Conservation (phyloP, 2,797 vertebrate genomes). For the Champsocephalus esox region DNA sequence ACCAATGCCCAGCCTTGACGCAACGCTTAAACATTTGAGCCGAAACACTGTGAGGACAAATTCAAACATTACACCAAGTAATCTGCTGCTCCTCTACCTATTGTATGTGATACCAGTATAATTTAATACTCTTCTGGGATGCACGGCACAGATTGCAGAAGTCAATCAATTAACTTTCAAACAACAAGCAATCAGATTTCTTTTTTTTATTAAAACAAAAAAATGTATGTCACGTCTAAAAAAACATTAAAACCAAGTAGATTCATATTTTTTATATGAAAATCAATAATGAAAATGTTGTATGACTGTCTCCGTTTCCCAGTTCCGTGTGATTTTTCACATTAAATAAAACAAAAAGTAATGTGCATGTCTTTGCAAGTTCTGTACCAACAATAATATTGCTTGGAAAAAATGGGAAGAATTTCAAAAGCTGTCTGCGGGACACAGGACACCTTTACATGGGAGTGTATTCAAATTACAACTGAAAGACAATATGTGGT, state of each 20-base stretch:
- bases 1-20: not conserved
- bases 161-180: constrained; percentile 10
- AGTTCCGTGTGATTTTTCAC: no score
- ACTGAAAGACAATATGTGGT: not conserved
- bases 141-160: constrained; percentile 14
- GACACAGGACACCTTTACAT: not conserved
- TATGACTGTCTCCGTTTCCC: no score
- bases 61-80: constrained; percentile 1
- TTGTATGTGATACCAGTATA: no score
- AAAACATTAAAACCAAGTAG: not conserved
- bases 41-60: not conserved
- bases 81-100: not conserved
- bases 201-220: constrained; percentile 12
- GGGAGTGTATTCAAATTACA: not conserved
- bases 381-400: no score
- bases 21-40: not conserved
- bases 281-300: no score
- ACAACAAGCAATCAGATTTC: not conserved
- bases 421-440: no score
- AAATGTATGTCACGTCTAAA: not conserved
- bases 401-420: no score
- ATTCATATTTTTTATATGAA: no score
- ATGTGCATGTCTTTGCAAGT: no score
- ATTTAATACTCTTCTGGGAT: not conserved
- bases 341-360: no score